phyloP scores from a whole-genome alignment of 1,140 invertebrate species.

The Lepeophtheirus salmonis region DNA sequence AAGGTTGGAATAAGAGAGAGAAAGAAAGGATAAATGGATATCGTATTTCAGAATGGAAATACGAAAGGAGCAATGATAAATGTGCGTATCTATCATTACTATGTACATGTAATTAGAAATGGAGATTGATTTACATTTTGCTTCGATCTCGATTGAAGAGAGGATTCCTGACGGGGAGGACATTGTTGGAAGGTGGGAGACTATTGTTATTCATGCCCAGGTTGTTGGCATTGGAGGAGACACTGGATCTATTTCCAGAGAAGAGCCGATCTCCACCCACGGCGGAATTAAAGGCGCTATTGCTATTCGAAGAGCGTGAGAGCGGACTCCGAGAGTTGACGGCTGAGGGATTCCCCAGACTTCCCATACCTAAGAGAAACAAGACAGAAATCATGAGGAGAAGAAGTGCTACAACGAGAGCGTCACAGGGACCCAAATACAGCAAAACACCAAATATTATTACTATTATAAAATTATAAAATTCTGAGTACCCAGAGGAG shows the following conservation, averaged over 20 bases:
- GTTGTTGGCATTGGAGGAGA: neutral
- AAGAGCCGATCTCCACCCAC: neutral
- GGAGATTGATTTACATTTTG: constrained; percentile 7
- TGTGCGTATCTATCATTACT: too few species aligned
- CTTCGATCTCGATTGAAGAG: constrained; percentile 4
- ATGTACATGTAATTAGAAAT: too few species aligned
- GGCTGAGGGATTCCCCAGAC: neutral
- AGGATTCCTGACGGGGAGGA: neutral
- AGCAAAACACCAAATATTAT: too few species aligned
- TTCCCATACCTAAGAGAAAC: neutral
- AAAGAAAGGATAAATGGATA: too few species aligned
- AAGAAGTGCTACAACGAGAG: neutral
- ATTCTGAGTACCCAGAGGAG: neutral
- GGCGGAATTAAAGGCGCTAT: neutral
- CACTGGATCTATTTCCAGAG: neutral
- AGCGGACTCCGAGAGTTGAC: neutral
- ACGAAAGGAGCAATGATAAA: too few species aligned
- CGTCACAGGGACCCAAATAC: neutral
- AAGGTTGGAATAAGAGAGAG: too few species aligned
- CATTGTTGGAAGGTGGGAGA: neutral
- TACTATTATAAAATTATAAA: too few species aligned
- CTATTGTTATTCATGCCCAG: neutral
- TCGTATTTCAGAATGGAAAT: too few species aligned
- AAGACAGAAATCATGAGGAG: neutral
- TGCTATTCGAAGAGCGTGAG: neutral